Evolutionary conservation across 2,888 invertebrate genomes (phyloP).

Genomic region (Drosophila differens): DNA sequence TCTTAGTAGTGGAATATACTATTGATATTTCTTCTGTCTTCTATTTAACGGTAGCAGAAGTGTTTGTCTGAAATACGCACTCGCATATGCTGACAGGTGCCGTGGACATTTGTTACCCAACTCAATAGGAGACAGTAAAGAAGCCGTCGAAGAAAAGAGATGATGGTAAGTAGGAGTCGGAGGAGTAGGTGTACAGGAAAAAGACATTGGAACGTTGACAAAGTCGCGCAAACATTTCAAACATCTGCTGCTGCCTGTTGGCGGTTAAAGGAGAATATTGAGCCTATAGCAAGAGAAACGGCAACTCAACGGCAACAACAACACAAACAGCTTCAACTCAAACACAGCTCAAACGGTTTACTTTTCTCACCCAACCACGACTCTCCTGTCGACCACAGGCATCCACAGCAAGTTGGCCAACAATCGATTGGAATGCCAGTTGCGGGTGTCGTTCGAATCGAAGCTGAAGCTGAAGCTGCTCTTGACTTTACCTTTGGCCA

Average conservation of each 20-base stretch:
- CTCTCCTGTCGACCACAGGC: slow-evolving; percentile 39
- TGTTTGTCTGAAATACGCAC: slow-evolving; percentile 49
- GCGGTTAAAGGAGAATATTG: slow-evolving; percentile 52
- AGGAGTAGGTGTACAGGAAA: slow-evolving; percentile 17
- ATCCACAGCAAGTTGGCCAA: slow-evolving; percentile 64
- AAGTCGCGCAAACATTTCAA: slow-evolving; percentile 72
- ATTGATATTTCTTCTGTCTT: slow-evolving; percentile 16
- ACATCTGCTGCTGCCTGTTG: slow-evolving; percentile 64
- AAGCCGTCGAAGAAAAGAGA: slow-evolving; percentile 11
- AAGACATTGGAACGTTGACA: slow-evolving; percentile 54
- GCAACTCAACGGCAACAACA: slow-evolving; percentile 4
- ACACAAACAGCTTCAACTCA: slow-evolving; percentile 20
- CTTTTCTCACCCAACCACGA: slow-evolving; percentile 69
- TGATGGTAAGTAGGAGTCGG: slow-evolving; percentile 2
- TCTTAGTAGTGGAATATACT: not conserved
- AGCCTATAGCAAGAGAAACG: slow-evolving; percentile 11
- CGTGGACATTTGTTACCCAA: slow-evolving; percentile 61
- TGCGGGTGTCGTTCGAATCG: slow-evolving; percentile 64
- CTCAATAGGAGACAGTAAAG: slow-evolving; percentile 54
- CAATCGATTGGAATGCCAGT: slow-evolving; percentile 74
- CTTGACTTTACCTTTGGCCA: slow-evolving; percentile 22
- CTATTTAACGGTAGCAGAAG: slow-evolving; percentile 55
- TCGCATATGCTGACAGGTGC: slow-evolving; percentile 67
- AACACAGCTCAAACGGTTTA: slow-evolving; percentile 62
- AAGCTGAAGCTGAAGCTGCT: slow-evolving; percentile 21